Evolutionary conservation across 2,888 invertebrate species (phyloP), one percentile per base, ranked within the genome.

Genomic region (Chrysolina americana): DNA sequence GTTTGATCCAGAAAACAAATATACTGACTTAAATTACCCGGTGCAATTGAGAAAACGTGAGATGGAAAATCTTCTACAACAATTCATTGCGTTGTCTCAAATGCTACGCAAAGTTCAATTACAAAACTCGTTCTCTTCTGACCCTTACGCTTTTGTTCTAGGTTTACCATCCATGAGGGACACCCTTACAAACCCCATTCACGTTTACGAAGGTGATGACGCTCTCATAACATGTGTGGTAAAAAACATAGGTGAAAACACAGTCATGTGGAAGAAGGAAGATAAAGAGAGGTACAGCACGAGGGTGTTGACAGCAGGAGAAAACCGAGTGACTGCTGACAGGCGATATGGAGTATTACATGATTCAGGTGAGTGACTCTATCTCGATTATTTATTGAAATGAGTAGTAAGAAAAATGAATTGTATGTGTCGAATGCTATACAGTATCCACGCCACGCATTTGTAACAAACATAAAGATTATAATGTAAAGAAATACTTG

Each of bases 191-290:
- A 89, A 89, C 81, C 91, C 90, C 15, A 89, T 91, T 56, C 90
- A 90, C 81, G 91, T 92, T 47, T 90, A 90, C 81, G 92, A 92
- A 83, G 95, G 94, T 13, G 94, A 94, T 82, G 95, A 95, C 85
- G 95, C 95, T 2, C 89, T 95, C 53, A 90, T 96, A 65, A 95
- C 95, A 13, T 96, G 96, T 86, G 94, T 95, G 71, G 94, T 95
- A 41, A 89, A 92, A 41, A 92, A 93, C 41, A 91, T 92, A 2
- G 93, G 92, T 48, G 92, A 93, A 36, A 91, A 93, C 83, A 94
- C 94, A 0, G 94, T 96, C 69, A 90, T 94, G 84, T 95, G 95
- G 95, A 92, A 93, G 85, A 91, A 93, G 81, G 93, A 93, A 71
- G 90, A 91, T 76, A 90, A 92, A 48, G 92, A 92, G 82, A 83